Evolutionary conservation across 2,888 invertebrate genomes (phyloP).

Genomic region (Amphipoea lucens): DNA sequence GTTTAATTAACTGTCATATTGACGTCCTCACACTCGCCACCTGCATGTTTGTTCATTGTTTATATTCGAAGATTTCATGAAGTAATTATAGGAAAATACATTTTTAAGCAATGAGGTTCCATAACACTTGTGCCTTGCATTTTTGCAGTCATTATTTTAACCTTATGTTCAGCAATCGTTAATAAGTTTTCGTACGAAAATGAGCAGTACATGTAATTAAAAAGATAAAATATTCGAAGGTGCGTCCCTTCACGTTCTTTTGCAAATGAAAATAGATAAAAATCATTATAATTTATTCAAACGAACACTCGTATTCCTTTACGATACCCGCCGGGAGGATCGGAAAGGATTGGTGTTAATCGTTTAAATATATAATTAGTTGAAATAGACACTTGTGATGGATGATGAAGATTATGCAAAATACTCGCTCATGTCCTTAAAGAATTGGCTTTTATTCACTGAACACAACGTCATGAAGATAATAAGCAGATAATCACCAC

Average conservation of each 20-base stretch:
- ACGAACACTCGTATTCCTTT: conserved; percentile 7
- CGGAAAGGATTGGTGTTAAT: neutral
- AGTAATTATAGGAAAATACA: neutral
- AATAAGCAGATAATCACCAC: neutral
- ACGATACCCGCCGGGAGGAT: neutral
- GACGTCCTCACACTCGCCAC: no score
- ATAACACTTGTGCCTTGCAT: no score
- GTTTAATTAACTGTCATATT: no score
- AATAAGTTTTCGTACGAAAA: neutral
- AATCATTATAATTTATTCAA: conserved; percentile 30
- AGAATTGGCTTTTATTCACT: neutral
- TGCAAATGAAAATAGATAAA: conserved; percentile 3
- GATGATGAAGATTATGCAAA: neutral
- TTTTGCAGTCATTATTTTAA: no score
- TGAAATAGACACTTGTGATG: neutral
- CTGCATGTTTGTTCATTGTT: neutral
- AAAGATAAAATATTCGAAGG: conserved; percentile 13
- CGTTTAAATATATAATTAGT: neutral
- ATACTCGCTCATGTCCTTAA: neutral
- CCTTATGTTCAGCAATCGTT: neutral
- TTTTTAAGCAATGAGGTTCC: neutral
- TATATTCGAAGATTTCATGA: no score
- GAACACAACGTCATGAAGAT: neutral
- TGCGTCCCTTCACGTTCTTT: neutral
- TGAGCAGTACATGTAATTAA: conserved; percentile 3